Conservation (phyloP, 2,797 vertebrate genomes). For the Antrozous pallidus region DNA sequence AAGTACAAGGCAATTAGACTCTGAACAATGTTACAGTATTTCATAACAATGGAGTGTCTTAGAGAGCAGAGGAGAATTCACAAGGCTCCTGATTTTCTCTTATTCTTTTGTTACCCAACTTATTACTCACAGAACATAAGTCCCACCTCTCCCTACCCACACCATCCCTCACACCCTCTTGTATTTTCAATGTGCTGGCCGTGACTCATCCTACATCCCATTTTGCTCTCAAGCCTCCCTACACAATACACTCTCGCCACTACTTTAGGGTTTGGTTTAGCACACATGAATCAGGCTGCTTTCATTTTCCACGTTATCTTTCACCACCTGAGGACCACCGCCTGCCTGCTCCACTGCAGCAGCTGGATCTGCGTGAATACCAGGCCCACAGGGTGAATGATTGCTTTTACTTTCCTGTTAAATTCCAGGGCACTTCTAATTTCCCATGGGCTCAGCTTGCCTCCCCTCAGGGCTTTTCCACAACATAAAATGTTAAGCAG, state of each 20-base stretch:
- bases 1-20: neutral
- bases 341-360: neutral
- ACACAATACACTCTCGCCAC: neutral
- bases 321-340: neutral
- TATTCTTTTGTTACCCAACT: conserved; percentile 25
- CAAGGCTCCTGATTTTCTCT: neutral
- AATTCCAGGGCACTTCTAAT: conserved; percentile 10
- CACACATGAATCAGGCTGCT: neutral
- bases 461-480: neutral
- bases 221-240: conserved; percentile 50
- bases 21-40: conserved; percentile 35
- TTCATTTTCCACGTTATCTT: conserved; percentile 5
- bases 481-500: conserved; percentile 23
- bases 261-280: neutral
- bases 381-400: neutral
- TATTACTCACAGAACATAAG: neutral
- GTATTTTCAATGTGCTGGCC: conserved; percentile 4
- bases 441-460: neutral
- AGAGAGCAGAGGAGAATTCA: conserved; percentile 21
- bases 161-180: neutral
- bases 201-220: conserved; percentile 15
- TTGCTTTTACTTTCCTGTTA: conserved; percentile 31
- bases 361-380: neutral
- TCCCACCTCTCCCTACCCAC: neutral
- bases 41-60: neutral